These are phyloP conservation scores for Tamias sibiricus DNA, from an alignment of 2,113 vertebrate species.

Conservation along the genomic window DNA sequence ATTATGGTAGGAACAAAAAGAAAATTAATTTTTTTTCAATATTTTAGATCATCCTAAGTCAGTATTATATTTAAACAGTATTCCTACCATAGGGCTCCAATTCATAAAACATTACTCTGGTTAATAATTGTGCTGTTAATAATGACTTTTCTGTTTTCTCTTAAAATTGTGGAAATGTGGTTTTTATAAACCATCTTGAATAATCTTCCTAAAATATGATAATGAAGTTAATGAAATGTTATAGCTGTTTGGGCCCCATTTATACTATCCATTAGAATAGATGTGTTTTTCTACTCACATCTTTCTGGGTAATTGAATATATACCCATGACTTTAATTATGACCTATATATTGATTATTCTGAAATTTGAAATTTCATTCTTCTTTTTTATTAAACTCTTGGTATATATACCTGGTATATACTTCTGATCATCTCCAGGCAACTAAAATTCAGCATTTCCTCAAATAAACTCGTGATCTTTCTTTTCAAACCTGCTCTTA, in stretches of 20 bases:
- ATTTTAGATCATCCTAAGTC: constrained; percentile 19
- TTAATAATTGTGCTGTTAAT: neutral
- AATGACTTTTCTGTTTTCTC: neutral
- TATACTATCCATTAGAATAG: neutral
- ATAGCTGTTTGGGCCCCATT: neutral
- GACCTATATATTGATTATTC: neutral
- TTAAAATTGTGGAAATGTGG: constrained; percentile 5
- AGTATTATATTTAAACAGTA: neutral
- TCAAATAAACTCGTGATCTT: neutral
- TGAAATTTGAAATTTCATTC: constrained; percentile 36
- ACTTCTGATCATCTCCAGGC: neutral
- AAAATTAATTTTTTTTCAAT: constrained; percentile 4
- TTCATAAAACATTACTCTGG: neutral
- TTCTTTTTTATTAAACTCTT: neutral
- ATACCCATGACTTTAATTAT: neutral
- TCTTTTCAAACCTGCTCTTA: neutral
- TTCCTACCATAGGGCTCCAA: neutral
- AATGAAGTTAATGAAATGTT: neutral
- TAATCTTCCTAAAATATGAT: neutral
- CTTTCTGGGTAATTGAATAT: neutral
- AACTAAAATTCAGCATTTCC: neutral
- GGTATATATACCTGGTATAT: neutral
- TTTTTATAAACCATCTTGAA: constrained; percentile 25
- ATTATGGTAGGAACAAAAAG: neutral
- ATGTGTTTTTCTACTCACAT: neutral